Percentiles rank a stretch among this genome's conserved stretches.
Conservation (phyloP, 1,140 invertebrate genomes). For the Diachasmimorpha longicaudata region DNA sequence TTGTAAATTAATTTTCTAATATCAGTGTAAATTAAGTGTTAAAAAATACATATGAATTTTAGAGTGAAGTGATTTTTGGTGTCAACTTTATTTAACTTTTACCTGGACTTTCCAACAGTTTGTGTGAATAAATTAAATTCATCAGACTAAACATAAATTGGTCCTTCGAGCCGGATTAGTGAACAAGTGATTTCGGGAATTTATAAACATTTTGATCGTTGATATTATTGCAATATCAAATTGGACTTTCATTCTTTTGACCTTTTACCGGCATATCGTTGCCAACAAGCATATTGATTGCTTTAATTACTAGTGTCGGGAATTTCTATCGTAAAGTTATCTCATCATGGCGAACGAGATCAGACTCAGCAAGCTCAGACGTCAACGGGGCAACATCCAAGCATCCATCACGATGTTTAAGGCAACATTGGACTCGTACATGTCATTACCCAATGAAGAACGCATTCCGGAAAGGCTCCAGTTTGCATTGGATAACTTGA, state of each 20-base stretch:
- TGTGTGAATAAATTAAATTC: background rate
- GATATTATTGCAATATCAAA: no score
- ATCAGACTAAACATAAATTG: background rate
- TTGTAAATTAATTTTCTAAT: no score
- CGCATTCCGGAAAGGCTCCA: background rate
- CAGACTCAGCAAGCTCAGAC: no score
- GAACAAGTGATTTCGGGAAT: background rate
- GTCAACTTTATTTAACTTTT: no score
- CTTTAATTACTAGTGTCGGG: background rate
- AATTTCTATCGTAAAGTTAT: background rate
- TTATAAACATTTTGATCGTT: no score
- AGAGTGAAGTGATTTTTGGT: no score
- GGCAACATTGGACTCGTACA: no score
- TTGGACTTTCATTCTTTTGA: background rate
- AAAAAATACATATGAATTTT: no score
- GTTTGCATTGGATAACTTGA: background rate
- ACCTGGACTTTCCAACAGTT: background rate
- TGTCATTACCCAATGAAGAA: no score
- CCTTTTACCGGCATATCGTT: background rate
- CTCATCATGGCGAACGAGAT: background rate
- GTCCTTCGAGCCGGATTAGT: constrained; percentile 14
- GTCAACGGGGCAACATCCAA: no score
- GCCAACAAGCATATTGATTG: background rate
- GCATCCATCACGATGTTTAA: no score
- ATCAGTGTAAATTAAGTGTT: no score